Evolutionary conservation across 2,797 vertebrate species (phyloP), one percentile per base, ranked within the genome.

Genomic region (Sardinella longiceps): DNA sequence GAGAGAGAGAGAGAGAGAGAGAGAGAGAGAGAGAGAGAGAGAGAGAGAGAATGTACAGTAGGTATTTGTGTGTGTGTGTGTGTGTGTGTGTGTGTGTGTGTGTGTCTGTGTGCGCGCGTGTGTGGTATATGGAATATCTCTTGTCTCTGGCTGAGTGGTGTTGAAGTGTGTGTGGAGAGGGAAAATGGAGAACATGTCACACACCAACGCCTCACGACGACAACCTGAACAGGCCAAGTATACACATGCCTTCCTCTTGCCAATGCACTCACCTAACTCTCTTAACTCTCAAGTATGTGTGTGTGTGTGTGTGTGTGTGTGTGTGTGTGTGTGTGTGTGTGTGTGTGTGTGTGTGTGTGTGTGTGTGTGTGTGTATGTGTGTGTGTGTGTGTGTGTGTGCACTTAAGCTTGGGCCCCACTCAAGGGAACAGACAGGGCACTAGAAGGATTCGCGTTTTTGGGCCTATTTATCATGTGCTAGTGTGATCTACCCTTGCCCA

Each of bases 241-340:
- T 18, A 53, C 18, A 18, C 51, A 53, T 53, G 51, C 51, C 58
- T 28, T 60, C 58, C 58, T 60, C 10, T 28, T n/a, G 58, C 58
- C 58, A 60, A 28, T n/a, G 18, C 58, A 60, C 5, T 60, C 58
- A n/a, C 58, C n/a, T 63, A 28, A 5, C 58, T 10, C 58, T 63
- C 58, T 28, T 11, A 63, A 63, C 58, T 63, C n/a, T 28, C n/a
- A 63, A 39, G 30, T 60, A 15, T 80, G 80, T 45, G 80, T 80
- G 5, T 46, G 39, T 74, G 58, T 45, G 60, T 81, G 66, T 23
- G 58, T 77, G 33, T 82, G 48, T 45, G 46, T 48, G 48, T 85
- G 80, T 10, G 12, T 50, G 48, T 80, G 56, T 83, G 80, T 81
- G 48, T 81, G 85, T 86, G 37, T 81, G 82, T 37, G 20, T 43